Base-by-base conservation (phyloP, 2,888 invertebrate genomes). In the Oscheius sp. region DNA sequence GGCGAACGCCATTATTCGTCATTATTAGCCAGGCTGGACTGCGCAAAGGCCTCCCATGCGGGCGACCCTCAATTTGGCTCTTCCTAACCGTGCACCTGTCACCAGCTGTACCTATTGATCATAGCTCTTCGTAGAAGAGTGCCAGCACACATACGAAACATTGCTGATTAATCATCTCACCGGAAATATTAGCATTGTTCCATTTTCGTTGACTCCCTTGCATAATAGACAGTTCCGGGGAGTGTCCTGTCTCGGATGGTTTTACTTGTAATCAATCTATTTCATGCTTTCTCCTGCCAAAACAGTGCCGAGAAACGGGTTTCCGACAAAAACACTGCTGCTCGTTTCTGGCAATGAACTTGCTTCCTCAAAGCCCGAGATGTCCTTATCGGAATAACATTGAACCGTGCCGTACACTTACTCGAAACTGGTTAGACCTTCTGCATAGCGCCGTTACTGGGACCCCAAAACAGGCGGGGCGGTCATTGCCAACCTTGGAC, bases 1-100 rank as follows among this genome's bases (percentile, higher is more conserved):
- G 70, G 48, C 70, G 70, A 68, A 33, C 68, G 70, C 70, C 70
- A 70, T 70, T 70, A 70, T 70, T 70, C 58, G 70, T 59, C 70
- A 70, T 70, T 70, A 70, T 70, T 70, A 70, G 70, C 70, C 70
- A 37, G 70, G 70, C 70, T 55, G 55, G 70, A 57, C 57, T 50
- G 58, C 58, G 70, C 70, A 70, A 55, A 58, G 70, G 55, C 55
- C 68, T 55, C 35, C 55, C 48, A 66, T 51, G 66, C 66, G 66
- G 68, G 55, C n/a, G 68, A 63, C 68, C 68, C 68, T 55, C 68
- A 68, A 68, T 68, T 68, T 68, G 68, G 68, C 68, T 53, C 68
- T 68, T 68, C 68, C 68, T 68, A 68, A 68, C 68, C 37, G 55
- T 68, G 68, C 68, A 68, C 68, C 68, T 68, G 68, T 68, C 68